Evolutionary conservation across 2,888 invertebrate genomes (phyloP).

Genomic region (Thecocarcelia acutangulata): DNA sequence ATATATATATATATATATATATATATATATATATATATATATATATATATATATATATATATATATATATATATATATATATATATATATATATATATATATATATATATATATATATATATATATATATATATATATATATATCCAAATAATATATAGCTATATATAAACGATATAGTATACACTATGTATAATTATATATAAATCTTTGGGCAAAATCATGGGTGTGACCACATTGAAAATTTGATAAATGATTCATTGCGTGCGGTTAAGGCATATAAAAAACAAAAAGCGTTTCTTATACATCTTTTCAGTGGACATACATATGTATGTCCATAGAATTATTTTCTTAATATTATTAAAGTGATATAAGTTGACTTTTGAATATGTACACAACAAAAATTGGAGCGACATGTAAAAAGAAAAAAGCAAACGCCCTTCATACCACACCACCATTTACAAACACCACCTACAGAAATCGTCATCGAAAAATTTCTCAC

Average conservation of each 20-base stretch:
- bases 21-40: background rate
- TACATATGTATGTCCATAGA: slow-evolving; percentile 15
- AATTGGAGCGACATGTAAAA: slow-evolving; percentile 36
- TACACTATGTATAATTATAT: background rate
- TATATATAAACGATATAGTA: no score
- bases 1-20: background rate
- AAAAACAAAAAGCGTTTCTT: background rate
- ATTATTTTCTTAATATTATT: slow-evolving; percentile 40
- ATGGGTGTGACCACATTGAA: slow-evolving; percentile 62
- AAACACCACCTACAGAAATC: slow-evolving; percentile 30
- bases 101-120: background rate
- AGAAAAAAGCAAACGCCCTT: slow-evolving; percentile 65
- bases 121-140: no score
- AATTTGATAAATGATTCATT: slow-evolving; percentile 43
- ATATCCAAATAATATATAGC: background rate
- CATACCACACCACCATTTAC: slow-evolving; percentile 52
- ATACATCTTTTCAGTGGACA: background rate
- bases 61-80: no score
- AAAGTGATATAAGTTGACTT: slow-evolving; percentile 37
- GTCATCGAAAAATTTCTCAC: slow-evolving; percentile 30
- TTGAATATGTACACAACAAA: slow-evolving; percentile 22
- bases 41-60: no score
- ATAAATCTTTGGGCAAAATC: slow-evolving; percentile 18
- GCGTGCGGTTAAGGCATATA: background rate
- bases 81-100: background rate